phyloP scores from a whole-genome alignment of 2,113 vertebrate species.

The Gadus macrocephalus region DNA sequence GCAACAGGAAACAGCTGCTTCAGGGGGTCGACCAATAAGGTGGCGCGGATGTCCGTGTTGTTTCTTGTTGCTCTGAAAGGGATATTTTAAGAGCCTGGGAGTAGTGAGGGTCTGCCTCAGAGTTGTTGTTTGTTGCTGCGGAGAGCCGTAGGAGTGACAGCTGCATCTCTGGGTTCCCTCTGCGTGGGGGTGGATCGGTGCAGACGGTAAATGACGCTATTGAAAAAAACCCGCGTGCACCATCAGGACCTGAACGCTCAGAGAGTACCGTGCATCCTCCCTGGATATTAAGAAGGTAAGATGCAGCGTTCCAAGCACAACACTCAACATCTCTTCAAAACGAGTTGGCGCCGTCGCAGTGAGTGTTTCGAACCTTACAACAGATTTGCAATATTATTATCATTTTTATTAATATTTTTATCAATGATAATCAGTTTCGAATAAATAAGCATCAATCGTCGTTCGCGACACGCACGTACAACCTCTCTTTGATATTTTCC shows the following conservation, averaged over 20 bases:
- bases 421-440: no score
- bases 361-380: no score
- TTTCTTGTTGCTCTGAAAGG: constrained; percentile 46
- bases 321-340: no score
- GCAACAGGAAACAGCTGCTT: constrained; percentile 89
- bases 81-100: constrained; percentile 61
- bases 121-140: no score
- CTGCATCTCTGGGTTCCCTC: constrained; percentile 11
- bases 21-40: constrained; percentile 81
- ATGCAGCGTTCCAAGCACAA: no score
- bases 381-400: no score
- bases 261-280: background rate
- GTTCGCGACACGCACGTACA: background rate
- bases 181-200: constrained; percentile 14
- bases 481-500: no score
- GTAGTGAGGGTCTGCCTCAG: background rate
- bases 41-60: constrained; percentile 63
- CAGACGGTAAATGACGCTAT: constrained; percentile 32
- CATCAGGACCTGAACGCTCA: background rate
- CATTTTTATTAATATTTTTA: no score
- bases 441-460: no score
- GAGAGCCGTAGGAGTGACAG: background rate
- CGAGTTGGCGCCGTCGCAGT: no score
- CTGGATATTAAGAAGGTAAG: no score
- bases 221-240: constrained; percentile 9